Base-by-base conservation (phyloP, 1,140 invertebrate species). In the Trichogramma pretiosum region DNA sequence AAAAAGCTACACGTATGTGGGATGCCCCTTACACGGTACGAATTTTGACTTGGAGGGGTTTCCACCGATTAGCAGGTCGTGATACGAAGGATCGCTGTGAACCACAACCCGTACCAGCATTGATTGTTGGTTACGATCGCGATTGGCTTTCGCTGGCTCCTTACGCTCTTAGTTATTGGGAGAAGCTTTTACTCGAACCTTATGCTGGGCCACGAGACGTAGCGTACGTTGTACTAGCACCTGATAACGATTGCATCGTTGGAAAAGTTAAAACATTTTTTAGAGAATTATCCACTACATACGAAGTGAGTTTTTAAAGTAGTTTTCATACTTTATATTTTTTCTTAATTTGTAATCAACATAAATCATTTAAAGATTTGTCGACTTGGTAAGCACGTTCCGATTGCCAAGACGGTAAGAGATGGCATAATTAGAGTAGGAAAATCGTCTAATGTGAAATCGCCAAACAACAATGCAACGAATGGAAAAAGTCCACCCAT, bases 1-100 rank as follows among this genome's bases (percentile, higher is more conserved):
- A 93, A 64, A 92, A 91, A 70, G 85, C 86, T 2, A 89, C 84
- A 30, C 73, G 85, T 52, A 79, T 87, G 68, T 89, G 87, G 85
- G 89, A 91, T 61, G 87, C 87, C 26, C 83, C 83, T 3, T 85
- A 84, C 46, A 84, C 80, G 0, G 89, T 93, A 2, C 81, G 83
- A 48, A 93, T 93, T 10, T 77, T 98, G 0, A 98, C 93, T 2
- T 98, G 94, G 94, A 78, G 93, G 44, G 91, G 97, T 67, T 98
- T 98, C 69, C 93, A 97, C 75, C 77, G 91, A 36, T 74, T 97
- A 44, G 93, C 93, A 11, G 93, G 93, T 3, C 76, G 92, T 63
- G 91, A 89, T 40, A 91, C 91, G 17, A 90, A 94, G 61, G 93
- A 97, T 63, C 83, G 91, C 37, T 94, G 91, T 70, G 93, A 96